Base-by-base conservation (phyloP, 2,797 vertebrate genomes). In the Platyrinchus mystaceus region DNA sequence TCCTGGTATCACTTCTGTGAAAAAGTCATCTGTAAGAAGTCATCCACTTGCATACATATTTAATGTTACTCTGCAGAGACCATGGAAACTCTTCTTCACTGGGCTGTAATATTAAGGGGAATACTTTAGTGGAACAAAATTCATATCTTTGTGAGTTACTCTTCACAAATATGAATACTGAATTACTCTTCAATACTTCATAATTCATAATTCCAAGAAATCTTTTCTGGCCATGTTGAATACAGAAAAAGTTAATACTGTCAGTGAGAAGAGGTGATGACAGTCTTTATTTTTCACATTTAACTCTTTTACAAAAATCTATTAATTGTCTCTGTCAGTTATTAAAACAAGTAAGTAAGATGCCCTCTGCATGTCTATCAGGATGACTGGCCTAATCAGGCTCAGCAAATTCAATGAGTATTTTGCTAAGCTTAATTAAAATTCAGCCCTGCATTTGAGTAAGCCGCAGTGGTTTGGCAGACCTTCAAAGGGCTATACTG, bases 401-500 rank as follows among this genome's bases (percentile, higher is more conserved):
- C 97, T 97, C 93, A 97, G 94, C 87, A 97, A 91, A 95, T 97
- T 97, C 95, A 97, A 94, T 97, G 96, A 97, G 94, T 96, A 95
- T 97, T 97, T 97, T 95, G 83, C 97, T 97, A 89, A 73, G 87
- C 95, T 96, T 97, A 97, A 97, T 98, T 97, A 98, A 97, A 97
- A 98, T 98, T 97, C 97, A 97, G 50, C 62, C 95, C 95, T 90
- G 91, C 89, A 81, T 97, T 97, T 97, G 95, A 96, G 94, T 75
- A 96, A 98, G 96, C 97, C 53, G 67, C 97, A 97, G 96, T 97
- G 94, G 94, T 97, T 97, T 98, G 98, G 97, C 98, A 98, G 96
- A 97, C 97, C 96, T 97, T 98, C 97, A 97, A 96, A 97, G 95
- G 93, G 84, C 90, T 97, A 94, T 89, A 95, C 93, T 97, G 95